A percentile compares a stretch with the other conserved stretches of the same genome.
phyloP scores from a whole-genome alignment of 2,797 vertebrate species.

The Bryconaethiops microstoma region DNA sequence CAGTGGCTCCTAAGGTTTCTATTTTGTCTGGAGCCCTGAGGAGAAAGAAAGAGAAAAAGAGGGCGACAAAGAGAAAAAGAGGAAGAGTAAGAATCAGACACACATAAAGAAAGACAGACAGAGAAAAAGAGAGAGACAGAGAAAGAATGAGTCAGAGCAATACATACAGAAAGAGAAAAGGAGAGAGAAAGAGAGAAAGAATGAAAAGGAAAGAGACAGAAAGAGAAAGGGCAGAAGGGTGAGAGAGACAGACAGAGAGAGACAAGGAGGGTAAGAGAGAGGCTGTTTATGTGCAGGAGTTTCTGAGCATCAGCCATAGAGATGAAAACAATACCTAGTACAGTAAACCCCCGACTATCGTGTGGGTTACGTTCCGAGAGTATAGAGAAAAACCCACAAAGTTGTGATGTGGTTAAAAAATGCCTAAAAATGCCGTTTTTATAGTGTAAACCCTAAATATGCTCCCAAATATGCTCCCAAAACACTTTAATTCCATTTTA shows the following conservation, averaged over 20 bases:
- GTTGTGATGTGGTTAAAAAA: too few relatives aligned
- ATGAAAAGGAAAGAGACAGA: background rate
- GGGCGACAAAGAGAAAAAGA: background rate
- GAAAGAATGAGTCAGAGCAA: background rate
- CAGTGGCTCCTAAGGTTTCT: too few relatives aligned
- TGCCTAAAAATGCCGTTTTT: too few relatives aligned
- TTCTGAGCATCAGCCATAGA: background rate
- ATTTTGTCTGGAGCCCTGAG: too few relatives aligned
- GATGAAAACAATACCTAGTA: background rate
- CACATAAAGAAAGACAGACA: background rate
- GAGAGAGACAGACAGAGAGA: background rate
- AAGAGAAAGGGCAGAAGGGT: constrained; percentile 11
- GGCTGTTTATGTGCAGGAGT: background rate
- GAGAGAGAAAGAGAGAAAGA: background rate
- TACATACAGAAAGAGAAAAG: background rate
- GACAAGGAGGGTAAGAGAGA: background rate
- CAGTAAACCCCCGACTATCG: too few relatives aligned
- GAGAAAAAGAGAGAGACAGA: constrained; percentile 1
- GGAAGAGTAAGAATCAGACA: background rate
- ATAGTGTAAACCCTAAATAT: too few relatives aligned
- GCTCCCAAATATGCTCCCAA: too few relatives aligned
- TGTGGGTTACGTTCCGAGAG: too few relatives aligned
- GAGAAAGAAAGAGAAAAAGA: background rate
- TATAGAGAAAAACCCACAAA: too few relatives aligned
- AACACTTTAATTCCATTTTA: too few relatives aligned